Evolutionary conservation across 2,113 vertebrate genomes (phyloP).

Genomic region (Puffinus mauretanicus): DNA sequence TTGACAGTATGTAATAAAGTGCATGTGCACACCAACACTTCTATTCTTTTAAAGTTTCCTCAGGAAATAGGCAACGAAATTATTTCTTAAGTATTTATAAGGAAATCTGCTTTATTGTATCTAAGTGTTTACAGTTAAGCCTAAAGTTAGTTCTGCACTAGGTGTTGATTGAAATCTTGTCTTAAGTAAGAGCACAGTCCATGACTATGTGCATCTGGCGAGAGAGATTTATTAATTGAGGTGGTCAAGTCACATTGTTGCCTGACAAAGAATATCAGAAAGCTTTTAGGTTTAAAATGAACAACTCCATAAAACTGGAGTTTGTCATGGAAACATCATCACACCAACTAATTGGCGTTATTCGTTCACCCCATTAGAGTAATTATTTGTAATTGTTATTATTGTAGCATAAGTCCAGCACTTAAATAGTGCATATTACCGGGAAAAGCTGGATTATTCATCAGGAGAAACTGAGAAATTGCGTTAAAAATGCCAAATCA

Average conservation of each 20-base stretch:
- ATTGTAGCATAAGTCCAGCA: neutral
- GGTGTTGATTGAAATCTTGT: neutral
- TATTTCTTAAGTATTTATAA: neutral
- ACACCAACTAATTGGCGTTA: neutral
- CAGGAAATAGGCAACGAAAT: neutral
- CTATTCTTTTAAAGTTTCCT: neutral
- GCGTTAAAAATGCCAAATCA: neutral
- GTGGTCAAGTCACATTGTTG: neutral
- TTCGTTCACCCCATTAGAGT: neutral
- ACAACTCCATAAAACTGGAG: neutral
- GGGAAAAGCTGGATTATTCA: neutral
- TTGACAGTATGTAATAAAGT: neutral
- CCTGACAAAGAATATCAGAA: constrained; percentile 2
- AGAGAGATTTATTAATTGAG: neutral
- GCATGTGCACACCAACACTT: neutral
- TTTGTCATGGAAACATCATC: constrained; percentile 9
- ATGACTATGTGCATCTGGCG: neutral
- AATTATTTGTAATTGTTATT: constrained; percentile 32
- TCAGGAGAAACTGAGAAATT: neutral
- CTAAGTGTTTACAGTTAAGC: neutral
- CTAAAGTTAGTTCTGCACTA: neutral
- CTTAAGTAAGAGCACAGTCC: neutral
- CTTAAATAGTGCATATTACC: neutral
- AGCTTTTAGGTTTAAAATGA: neutral
- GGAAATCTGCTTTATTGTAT: neutral